Conservation (phyloP, 1,140 invertebrate species). For the Contarinia nasturtii region DNA sequence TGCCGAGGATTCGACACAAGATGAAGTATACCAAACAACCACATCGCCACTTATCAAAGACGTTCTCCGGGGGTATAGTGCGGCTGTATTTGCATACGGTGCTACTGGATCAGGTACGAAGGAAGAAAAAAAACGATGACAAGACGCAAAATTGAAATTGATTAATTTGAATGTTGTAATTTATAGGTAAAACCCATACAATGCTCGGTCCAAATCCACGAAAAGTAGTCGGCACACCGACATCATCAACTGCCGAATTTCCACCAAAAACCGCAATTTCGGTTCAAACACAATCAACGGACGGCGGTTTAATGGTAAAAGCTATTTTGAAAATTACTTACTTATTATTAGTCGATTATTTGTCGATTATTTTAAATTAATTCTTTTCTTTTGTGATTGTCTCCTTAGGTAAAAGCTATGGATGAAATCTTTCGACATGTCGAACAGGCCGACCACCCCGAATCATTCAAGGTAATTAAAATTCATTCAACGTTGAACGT, state of each 20-base stretch:
- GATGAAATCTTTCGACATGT: constrained; percentile 21
- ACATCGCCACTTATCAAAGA: constrained; percentile 70
- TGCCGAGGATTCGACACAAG: constrained; percentile 52
- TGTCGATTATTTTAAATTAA: too few species aligned
- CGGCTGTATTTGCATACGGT: constrained; percentile 93
- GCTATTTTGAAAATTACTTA: too few species aligned
- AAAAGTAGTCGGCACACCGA: constrained; percentile 10
- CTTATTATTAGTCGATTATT: too few species aligned
- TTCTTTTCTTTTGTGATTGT: too few species aligned
- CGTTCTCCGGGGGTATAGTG: constrained; percentile 83
- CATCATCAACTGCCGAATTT: background rate
- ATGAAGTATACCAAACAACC: constrained; percentile 66
- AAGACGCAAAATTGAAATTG: background rate
- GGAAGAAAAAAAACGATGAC: too few species aligned
- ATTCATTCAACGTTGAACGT: background rate
- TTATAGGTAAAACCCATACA: constrained; percentile 18
- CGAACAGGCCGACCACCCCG: constrained; percentile 12
- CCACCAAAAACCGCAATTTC: constrained; percentile 7
- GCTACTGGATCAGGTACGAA: constrained; percentile 55
- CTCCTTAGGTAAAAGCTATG: constrained; percentile 19
- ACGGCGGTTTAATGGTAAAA: constrained; percentile 1
- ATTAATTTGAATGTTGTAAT: constrained; percentile 11
- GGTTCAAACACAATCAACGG: background rate
- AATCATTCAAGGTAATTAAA: constrained; percentile 10
- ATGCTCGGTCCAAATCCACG: constrained; percentile 20